Base-by-base conservation (phyloP, 2,888 invertebrate species). In the Thereva unica region DNA sequence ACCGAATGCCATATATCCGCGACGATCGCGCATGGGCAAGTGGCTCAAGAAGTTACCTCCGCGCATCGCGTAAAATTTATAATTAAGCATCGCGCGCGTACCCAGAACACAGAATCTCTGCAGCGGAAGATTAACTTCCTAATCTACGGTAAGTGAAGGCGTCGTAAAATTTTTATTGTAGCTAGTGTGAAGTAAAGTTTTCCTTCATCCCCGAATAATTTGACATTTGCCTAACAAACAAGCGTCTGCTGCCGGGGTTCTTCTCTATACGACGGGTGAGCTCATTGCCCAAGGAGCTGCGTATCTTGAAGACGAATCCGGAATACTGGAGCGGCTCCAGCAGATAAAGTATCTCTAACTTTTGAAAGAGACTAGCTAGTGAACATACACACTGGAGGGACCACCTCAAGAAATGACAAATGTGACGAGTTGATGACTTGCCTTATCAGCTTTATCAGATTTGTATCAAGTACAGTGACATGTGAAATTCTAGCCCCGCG, bases 81-180 rank as follows among this genome's bases (percentile, higher is more conserved):
- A 59, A 59, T 59, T 59, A 59, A 59, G 47, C 59, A 59, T 59
- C 38, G 59, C 23, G 23, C 23, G 23, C 23, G 23, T 23, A 23
- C 23, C 23, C 23, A 23, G 23, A 23, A 23, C 23, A 45, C 6
- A 49, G 40, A 45, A 59, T 59, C 59, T 38, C 42, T 45, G 4
- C 59, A 49, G 47, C 59, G 37, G 47, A 12, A 59, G 59, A 59
- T 59, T 59, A 59, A 59, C 59, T 59, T 59, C 59, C 49, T 59
- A 59, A 59, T 59, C 49, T 49, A 59, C 59, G 59, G 59, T 49
- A 59, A 59, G 59, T 59, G 47, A 47, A 35, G 59, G 41, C 8
- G 37, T 38, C 47, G 42, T 59, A 59, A 47, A 47, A 10, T 38
- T 47, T 59, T 59, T 59, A 59, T 59, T 38, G 59, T 59, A 23